A percentile compares a stretch with the other conserved stretches of the same genome.
Conservation (phyloP, 1,140 invertebrate species). For the Oscheius sp. region DNA sequence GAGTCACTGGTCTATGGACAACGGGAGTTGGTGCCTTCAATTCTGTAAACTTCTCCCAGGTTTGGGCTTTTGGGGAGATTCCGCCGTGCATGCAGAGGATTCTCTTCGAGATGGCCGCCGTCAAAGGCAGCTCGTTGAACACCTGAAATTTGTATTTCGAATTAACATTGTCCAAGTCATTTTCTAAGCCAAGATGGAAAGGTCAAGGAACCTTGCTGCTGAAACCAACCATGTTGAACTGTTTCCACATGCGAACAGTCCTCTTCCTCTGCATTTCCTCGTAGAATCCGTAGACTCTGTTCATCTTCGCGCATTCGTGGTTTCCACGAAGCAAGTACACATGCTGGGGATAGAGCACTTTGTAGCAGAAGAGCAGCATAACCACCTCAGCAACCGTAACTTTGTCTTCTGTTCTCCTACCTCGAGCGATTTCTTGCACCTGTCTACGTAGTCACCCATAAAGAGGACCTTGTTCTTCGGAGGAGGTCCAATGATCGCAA, state of each 20-base stretch:
- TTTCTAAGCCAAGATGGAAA: not conserved
- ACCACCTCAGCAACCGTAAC: constrained; percentile 38
- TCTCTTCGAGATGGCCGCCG: constrained; percentile 80
- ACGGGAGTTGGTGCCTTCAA: too few species aligned
- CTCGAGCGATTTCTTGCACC: constrained; percentile 77
- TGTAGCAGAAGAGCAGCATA: constrained; percentile 48
- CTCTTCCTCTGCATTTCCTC: constrained; percentile 34
- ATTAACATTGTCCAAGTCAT: not conserved
- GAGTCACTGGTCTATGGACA: too few species aligned
- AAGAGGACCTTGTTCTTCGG: constrained; percentile 99
- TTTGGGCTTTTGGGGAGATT: constrained; percentile 72
- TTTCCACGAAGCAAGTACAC: constrained; percentile 70
- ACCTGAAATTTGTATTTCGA: constrained; percentile 63
- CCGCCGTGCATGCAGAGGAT: constrained; percentile 81
- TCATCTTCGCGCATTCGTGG: constrained; percentile 70
- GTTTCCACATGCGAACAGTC: constrained; percentile 21
- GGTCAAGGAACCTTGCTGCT: too few species aligned
- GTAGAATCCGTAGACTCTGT: constrained; percentile 58
- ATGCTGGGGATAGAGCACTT: constrained; percentile 67
- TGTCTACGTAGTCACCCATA: constrained; percentile 84
- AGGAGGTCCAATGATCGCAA: constrained; percentile 74
- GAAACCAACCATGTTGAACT: constrained; percentile 29
- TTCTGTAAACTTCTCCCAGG: constrained; percentile 61
- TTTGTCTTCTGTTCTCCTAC: constrained; percentile 54
- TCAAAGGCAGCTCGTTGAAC: constrained; percentile 61